phyloP scores from a whole-genome alignment of 2,797 vertebrate genomes.

The Lutjanus argentimaculatus region DNA sequence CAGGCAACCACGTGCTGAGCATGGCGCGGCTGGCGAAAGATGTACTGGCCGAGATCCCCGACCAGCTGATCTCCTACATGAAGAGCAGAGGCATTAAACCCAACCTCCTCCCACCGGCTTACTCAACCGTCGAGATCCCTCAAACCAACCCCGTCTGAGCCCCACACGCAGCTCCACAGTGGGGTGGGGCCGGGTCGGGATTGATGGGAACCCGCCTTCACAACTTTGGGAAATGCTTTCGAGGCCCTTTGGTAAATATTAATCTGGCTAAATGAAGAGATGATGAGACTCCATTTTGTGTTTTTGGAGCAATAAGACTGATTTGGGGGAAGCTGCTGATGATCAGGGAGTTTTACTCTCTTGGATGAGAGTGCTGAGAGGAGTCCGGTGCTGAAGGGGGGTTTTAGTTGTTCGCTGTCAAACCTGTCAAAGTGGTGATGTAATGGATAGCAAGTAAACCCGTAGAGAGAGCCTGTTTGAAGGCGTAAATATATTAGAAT shows the following conservation, averaged over 20 bases:
- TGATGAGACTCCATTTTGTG: constrained; percentile 61
- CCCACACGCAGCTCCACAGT: constrained; percentile 7
- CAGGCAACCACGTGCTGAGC: constrained; percentile 93
- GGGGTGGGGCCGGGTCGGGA: neutral
- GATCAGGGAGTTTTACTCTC: constrained; percentile 46
- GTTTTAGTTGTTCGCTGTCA: constrained; percentile 79
- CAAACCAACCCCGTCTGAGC: constrained; percentile 88
- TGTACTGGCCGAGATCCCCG: constrained; percentile 96
- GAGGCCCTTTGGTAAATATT: constrained; percentile 51
- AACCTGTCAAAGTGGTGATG: constrained; percentile 80
- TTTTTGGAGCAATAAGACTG: constrained; percentile 52
- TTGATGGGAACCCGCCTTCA: constrained; percentile 20
- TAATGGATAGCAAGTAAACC: constrained; percentile 77
- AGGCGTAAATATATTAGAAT: constrained; percentile 78
- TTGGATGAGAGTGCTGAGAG: constrained; percentile 40
- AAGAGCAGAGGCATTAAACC: constrained; percentile 95
- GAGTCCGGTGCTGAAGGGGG: constrained; percentile 34
- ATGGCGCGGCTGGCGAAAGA: constrained; percentile 97
- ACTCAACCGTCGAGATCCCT: constrained; percentile 73
- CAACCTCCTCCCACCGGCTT: constrained; percentile 73
- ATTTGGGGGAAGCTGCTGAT: constrained; percentile 46
- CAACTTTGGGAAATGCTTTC: constrained; percentile 27
- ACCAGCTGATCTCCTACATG: constrained; percentile 98
- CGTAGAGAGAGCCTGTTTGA: constrained; percentile 66
- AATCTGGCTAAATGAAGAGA: constrained; percentile 43